phyloP scores from a whole-genome alignment of 2,888 invertebrate genomes.

The Volucella inflata region DNA sequence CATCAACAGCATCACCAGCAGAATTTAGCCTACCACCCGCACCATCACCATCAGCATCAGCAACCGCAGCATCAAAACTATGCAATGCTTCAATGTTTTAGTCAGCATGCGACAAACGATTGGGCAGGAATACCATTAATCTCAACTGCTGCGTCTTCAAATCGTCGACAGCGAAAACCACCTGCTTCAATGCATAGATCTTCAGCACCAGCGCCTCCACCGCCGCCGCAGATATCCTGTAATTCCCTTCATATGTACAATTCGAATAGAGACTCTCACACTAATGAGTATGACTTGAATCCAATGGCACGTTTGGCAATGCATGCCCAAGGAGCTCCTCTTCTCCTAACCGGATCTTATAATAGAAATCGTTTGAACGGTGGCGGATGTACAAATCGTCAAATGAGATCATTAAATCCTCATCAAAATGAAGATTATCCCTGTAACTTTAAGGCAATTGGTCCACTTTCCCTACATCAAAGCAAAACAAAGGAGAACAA shows the following conservation, averaged over 20 bases:
- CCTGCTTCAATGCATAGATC: conserved; percentile 22
- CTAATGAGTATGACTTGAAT: conserved; percentile 76
- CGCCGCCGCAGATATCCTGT: conserved; percentile 44
- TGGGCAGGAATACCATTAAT: conserved; percentile 93
- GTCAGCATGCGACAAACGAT: conserved; percentile 84
- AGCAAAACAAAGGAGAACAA: conserved; percentile 61
- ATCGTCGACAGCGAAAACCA: conserved; percentile 63
- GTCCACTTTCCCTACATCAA: conserved; percentile 46
- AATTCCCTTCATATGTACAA: conserved; percentile 59
- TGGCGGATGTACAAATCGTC: conserved; percentile 41
- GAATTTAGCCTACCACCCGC: conserved; percentile 59
- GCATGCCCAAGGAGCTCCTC: conserved; percentile 93
- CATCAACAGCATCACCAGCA: conserved; percentile 60
- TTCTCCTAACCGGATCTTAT: conserved; percentile 85
- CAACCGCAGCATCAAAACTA: conserved; percentile 77
- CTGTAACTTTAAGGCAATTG: conserved; percentile 51
- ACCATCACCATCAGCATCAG: conserved; percentile 50
- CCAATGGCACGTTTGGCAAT: conserved; percentile 89
- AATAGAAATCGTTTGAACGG: conserved; percentile 60
- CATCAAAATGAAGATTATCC: conserved; percentile 53
- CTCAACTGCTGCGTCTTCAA: conserved; percentile 88
- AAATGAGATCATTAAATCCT: conserved; percentile 48
- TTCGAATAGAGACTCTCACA: conserved; percentile 57
- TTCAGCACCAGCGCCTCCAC: background rate
- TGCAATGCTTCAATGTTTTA: conserved; percentile 78